A percentile compares a stretch with the other conserved stretches of the same genome.
Conservation (phyloP, 2,113 vertebrate genomes). For the Silurus asotus region DNA sequence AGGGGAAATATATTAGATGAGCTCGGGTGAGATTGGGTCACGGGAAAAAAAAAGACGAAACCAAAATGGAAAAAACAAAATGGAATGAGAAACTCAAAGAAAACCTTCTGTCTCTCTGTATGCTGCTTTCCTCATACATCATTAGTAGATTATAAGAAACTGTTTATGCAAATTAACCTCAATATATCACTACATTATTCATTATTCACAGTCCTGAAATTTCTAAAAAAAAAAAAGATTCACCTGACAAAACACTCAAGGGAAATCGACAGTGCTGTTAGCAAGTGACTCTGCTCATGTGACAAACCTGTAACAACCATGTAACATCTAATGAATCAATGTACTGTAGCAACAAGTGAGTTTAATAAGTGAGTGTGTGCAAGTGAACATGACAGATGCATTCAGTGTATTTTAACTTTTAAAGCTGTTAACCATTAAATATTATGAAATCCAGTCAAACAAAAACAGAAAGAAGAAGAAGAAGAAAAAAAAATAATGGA, state of each 20-base stretch:
- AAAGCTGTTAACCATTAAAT: too few relatives aligned
- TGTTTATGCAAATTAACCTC: neutral
- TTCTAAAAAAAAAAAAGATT: neutral
- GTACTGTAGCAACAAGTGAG: neutral
- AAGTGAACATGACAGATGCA: neutral
- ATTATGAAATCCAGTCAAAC: too few relatives aligned
- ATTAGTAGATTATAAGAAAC: neutral
- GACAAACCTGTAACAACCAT: neutral
- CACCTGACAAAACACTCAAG: neutral
- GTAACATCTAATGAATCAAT: neutral
- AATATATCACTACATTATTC: neutral
- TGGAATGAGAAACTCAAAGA: slow-evolving; percentile 19
- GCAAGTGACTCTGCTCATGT: neutral
- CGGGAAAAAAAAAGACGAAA: too few relatives aligned
- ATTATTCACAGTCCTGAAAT: neutral
- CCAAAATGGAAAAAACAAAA: neutral
- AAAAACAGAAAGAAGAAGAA: too few relatives aligned
- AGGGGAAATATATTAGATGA: neutral
- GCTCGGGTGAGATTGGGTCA: too few relatives aligned
- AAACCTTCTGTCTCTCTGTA: neutral
- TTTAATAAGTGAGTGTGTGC: neutral
- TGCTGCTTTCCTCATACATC: neutral
- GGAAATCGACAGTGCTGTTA: neutral
- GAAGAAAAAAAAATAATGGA: too few relatives aligned
- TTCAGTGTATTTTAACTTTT: too few relatives aligned